phyloP scores from a whole-genome alignment of 2,888 invertebrate genomes.

The Matsumyia berberina region DNA sequence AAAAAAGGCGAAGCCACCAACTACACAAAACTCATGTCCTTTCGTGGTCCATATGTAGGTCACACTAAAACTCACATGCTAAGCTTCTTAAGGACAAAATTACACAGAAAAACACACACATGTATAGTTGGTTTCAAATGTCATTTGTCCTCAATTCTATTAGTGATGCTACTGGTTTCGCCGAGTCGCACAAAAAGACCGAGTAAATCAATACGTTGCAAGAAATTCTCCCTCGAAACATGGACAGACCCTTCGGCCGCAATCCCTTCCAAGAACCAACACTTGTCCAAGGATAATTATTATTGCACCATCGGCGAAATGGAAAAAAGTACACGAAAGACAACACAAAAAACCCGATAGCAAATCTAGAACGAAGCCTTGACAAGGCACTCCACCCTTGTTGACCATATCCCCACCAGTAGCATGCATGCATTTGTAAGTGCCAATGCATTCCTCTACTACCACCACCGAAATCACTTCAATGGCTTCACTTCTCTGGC shows the following conservation, averaged over 20 bases:
- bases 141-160: background rate
- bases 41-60: conserved; percentile 26
- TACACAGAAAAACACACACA: background rate
- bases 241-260: background rate
- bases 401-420: background rate
- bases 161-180: background rate
- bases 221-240: conserved; percentile 28
- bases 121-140: background rate
- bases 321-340: conserved; percentile 1
- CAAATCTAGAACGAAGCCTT: conserved; percentile 63
- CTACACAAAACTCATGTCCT: conserved; percentile 4
- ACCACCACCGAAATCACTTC: conserved; percentile 39
- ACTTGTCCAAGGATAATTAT: conserved; percentile 52
- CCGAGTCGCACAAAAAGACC: background rate
- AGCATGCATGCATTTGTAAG: background rate
- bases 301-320: conserved; percentile 35
- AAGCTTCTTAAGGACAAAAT: conserved; percentile 2
- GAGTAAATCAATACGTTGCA: conserved; percentile 35
- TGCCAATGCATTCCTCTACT: conserved; percentile 19
- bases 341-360: conserved; percentile 3
- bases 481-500: conserved; percentile 23
- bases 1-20: background rate
- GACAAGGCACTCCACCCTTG: conserved; percentile 47
- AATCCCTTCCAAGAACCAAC: conserved; percentile 13
- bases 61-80: conserved; percentile 18